phyloP scores from a whole-genome alignment of 2,113 vertebrate species.

The Lates calcarifer region DNA sequence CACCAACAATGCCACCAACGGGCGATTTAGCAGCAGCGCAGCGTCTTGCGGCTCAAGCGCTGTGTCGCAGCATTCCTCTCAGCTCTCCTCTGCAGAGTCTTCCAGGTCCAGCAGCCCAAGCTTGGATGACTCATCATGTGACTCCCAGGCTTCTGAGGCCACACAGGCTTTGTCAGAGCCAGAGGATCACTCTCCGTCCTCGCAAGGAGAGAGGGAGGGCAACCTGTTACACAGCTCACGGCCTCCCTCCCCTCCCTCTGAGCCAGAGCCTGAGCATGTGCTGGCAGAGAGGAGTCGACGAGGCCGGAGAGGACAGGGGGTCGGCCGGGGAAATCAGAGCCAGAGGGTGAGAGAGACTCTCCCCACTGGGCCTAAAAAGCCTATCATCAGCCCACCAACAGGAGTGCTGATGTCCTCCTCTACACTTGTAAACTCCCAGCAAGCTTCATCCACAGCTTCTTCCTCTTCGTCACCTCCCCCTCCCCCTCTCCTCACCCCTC shows the following conservation, averaged over 20 bases:
- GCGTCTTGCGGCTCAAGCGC: conserved; percentile 96
- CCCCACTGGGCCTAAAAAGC: conserved; percentile 85
- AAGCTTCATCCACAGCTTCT: conserved; percentile 88
- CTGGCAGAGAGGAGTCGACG: conserved; percentile 82
- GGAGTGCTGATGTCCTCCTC: conserved; percentile 88
- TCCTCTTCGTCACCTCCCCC: conserved; percentile 94
- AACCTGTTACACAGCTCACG: conserved; percentile 84
- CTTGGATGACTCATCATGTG: conserved; percentile 94
- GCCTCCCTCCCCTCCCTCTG: conserved; percentile 88
- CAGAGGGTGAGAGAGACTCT: conserved; percentile 84
- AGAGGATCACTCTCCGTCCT: conserved; percentile 84
- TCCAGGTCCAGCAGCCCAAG: conserved; percentile 97
- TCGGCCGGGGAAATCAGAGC: conserved; percentile 72
- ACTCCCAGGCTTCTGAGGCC: conserved; percentile 96
- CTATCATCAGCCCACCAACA: conserved; percentile 85
- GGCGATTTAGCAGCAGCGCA: conserved; percentile 91
- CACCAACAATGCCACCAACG: conserved; percentile 85
- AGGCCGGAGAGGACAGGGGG: conserved; percentile 86
- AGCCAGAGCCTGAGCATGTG: conserved; percentile 81
- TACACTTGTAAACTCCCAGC: conserved; percentile 82
- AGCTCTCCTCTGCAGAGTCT: conserved; percentile 96
- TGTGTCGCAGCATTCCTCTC: conserved; percentile 96
- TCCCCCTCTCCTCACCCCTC: conserved; percentile 90
- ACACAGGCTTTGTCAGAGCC: conserved; percentile 90
- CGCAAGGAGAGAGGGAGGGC: conserved; percentile 79